Evolutionary conservation across 2,113 vertebrate genomes (phyloP).

Genomic region (Sylvilagus bachmani): DNA sequence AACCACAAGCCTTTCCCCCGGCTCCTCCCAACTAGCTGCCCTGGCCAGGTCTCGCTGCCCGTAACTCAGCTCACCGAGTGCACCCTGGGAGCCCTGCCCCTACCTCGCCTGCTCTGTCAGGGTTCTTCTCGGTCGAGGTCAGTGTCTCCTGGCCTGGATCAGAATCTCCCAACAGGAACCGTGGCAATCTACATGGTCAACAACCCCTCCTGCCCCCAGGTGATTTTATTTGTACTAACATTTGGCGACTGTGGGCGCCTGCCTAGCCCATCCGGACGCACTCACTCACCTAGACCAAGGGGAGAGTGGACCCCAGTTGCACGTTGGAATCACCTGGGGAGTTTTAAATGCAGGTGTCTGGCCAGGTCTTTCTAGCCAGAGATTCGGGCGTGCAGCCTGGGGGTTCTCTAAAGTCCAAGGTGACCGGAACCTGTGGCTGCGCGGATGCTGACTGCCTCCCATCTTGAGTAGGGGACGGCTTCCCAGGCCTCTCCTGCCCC

Average conservation of each 20-base stretch:
- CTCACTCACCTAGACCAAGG: neutral
- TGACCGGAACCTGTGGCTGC: neutral
- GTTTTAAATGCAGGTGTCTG: neutral
- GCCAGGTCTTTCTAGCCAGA: neutral
- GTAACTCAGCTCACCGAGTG: neutral
- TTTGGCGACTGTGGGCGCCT: neutral
- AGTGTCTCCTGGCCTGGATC: neutral
- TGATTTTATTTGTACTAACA: neutral
- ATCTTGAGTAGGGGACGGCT: neutral
- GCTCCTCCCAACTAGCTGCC: neutral
- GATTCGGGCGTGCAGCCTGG: too few relatives aligned
- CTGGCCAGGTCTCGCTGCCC: neutral
- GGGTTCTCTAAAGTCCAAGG: neutral
- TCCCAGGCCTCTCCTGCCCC: neutral
- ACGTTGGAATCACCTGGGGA: neutral
- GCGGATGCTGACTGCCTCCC: too few relatives aligned
- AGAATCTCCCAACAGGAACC: neutral
- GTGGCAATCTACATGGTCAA: neutral
- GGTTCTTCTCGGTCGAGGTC: too few relatives aligned
- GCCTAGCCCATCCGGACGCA: neutral
- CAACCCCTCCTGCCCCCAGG: neutral
- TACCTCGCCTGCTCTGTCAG: neutral
- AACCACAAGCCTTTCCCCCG: neutral
- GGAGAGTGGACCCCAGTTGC: neutral
- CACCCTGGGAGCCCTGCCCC: neutral